Evolutionary conservation across 1,140 invertebrate species (phyloP).

Genomic region (Helicoverpa zea): DNA sequence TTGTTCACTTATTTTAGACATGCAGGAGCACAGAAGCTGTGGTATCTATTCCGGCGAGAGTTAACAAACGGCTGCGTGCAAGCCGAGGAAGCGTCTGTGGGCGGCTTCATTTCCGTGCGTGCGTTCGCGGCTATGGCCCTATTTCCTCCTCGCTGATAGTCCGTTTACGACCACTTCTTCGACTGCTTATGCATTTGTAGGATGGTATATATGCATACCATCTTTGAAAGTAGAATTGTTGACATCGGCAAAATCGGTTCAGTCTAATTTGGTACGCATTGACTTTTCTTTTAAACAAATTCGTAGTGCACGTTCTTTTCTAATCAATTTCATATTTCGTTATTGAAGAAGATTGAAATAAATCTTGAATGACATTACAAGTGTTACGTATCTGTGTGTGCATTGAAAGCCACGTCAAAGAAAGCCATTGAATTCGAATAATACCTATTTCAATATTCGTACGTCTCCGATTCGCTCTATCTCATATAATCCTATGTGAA

Average conservation of each 20-base stretch:
- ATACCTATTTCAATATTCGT: constrained; percentile 40
- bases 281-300: too few relatives aligned
- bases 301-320: too few relatives aligned
- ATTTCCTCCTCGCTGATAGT: constrained; percentile 65
- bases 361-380: constrained; percentile 9
- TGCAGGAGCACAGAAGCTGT: background rate
- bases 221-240: background rate
- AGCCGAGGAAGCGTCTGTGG: constrained; percentile 59
- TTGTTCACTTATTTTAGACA: constrained; percentile 1
- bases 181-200: constrained; percentile 3
- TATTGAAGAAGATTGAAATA: background rate
- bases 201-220: background rate
- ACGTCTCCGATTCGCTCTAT: constrained; percentile 30
- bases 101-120: constrained; percentile 73
- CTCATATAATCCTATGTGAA: constrained; percentile 19
- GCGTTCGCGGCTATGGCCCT: constrained; percentile 61
- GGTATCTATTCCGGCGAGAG: constrained; percentile 33
- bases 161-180: constrained; percentile 59
- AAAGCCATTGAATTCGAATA: constrained; percentile 38
- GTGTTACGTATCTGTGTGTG: constrained; percentile 6
- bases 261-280: too few relatives aligned
- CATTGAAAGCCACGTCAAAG: constrained; percentile 19
- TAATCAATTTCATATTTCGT: background rate
- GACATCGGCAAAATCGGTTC: too few relatives aligned
- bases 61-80: constrained; percentile 57